phyloP scores from a whole-genome alignment of 2,797 vertebrate genomes.

The Poeciliopsis paucimaculata region DNA sequence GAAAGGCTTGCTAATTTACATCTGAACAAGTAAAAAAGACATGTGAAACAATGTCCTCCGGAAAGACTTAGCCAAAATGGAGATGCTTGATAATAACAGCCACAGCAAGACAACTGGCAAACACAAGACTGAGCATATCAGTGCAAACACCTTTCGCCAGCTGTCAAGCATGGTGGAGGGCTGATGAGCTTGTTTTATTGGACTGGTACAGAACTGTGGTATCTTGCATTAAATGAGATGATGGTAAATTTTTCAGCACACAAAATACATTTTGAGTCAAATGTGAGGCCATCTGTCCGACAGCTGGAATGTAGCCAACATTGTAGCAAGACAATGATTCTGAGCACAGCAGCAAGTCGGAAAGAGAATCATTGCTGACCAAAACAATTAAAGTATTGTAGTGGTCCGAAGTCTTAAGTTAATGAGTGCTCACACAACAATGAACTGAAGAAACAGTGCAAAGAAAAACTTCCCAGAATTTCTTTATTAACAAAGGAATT shows the following conservation, averaged over 20 bases:
- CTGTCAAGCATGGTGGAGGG: background rate
- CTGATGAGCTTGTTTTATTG: background rate
- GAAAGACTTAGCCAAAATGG: background rate
- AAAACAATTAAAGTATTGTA: constrained; percentile 1
- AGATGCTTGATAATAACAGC: background rate
- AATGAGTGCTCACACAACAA: background rate
- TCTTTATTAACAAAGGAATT: background rate
- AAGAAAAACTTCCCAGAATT: background rate
- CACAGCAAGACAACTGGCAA: background rate
- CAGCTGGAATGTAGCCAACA: background rate
- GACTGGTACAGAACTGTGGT: background rate
- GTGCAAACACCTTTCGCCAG: background rate
- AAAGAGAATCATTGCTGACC: background rate
- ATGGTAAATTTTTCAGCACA: background rate
- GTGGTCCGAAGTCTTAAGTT: background rate
- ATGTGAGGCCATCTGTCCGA: background rate
- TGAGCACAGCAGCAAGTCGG: background rate
- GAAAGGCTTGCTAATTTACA: background rate
- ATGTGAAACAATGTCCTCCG: too few species aligned
- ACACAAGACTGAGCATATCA: background rate
- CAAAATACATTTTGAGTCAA: background rate
- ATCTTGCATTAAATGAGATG: background rate
- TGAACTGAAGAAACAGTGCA: constrained; percentile 3
- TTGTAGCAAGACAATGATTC: background rate
- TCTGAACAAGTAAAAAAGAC: background rate